Conservation (phyloP, 2,797 vertebrate genomes). For the Myioborus melanocephalus region DNA sequence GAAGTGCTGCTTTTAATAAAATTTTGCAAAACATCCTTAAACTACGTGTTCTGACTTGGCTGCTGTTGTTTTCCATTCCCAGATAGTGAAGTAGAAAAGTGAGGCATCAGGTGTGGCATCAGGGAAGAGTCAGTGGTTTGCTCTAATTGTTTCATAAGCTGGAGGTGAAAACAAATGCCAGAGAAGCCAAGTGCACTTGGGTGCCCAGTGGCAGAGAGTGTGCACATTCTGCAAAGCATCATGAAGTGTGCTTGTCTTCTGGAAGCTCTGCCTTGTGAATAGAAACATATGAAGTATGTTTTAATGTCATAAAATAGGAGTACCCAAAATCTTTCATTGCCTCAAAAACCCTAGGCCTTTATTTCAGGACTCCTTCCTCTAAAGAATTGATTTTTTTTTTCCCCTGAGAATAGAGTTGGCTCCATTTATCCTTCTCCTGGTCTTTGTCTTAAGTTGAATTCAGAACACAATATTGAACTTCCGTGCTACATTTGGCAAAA, state of each 20-base stretch:
- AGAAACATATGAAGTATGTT: not conserved
- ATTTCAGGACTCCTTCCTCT: not conserved
- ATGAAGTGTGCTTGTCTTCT: not conserved
- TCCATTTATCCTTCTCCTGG: not conserved
- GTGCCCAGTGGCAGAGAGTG: not conserved
- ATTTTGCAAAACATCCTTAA: not conserved
- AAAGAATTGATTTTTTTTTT: accelerated
- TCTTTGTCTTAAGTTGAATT: not conserved
- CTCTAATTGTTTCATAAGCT: not conserved
- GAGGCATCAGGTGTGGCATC: not conserved
- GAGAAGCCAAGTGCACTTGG: not conserved
- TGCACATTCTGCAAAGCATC: not conserved
- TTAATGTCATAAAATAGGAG: not conserved
- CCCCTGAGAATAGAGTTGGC: not conserved
- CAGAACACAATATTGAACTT: not conserved
- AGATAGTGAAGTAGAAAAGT: not conserved
- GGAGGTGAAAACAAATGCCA: not conserved
- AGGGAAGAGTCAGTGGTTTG: not conserved
- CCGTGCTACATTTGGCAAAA: not conserved
- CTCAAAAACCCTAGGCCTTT: not conserved
- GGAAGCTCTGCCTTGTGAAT: not conserved
- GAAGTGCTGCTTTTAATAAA: not conserved
- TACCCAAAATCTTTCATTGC: not conserved
- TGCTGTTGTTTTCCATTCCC: not conserved
- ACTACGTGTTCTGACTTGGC: not conserved